Base-by-base conservation (phyloP, 2,113 vertebrate species). In the Bombycilla garrulus region DNA sequence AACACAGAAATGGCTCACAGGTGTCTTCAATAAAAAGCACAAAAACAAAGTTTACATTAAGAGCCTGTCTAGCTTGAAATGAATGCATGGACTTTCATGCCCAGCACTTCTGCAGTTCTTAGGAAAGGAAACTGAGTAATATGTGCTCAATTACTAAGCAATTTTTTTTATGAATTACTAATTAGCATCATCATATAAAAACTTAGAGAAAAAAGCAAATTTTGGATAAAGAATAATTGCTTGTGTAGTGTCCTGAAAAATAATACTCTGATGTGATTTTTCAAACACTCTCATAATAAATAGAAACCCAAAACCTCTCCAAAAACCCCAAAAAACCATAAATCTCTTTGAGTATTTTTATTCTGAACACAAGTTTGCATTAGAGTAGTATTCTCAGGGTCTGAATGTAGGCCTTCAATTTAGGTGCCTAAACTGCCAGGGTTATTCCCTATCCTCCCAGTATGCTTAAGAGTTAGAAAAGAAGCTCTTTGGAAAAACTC, bases 41-140 rank as follows among this genome's bases (percentile, higher is more conserved):
- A 81, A 38, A 66, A 92, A 61, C 12, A 48, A 65, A 70, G 24
- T 79, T 78, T 61, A 66, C 10, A 28, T 48, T 73, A 86, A 61
- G 23, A 86, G 28, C 18, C 23, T 38, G 5, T 53, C 29, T 54
- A 53, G 20, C 35, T 90, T 81, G 29, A 82, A 93, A 88, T 0
- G 0, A 86, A 56, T 0, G 0, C 51, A 40, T 15, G 44, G 24
- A 58, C 29, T 57, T 90, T 80, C 25, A 73, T 8, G 9, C 3
- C 31, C 54, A 82, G 24, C 23, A 72, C 22, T 81, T 82, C 12
- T 60, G 28, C 15, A 42, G 29, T 69, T 93, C 58, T 73, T 51
- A 81, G 15, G 21, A 71, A 26, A 88, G 21, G 47, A 85, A 78
- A 78, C 21, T 35, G 8, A 88, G 9, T 13, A 54, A 81, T 21